Evolutionary conservation across 2,113 vertebrate genomes (phyloP).

Genomic region (Isichthys henryi): DNA sequence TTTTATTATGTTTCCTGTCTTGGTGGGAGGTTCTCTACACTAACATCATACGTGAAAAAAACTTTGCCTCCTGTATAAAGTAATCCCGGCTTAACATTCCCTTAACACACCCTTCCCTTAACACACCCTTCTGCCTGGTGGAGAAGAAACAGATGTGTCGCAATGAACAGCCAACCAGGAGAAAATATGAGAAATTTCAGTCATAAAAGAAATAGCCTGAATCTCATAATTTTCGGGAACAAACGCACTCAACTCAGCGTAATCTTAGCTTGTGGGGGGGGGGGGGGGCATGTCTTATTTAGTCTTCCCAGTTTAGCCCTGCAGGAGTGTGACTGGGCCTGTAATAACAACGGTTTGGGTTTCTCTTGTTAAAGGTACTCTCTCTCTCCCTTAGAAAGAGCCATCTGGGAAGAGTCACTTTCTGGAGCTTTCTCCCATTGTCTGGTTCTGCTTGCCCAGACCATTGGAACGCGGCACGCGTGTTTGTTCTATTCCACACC

Average conservation of each 20-base stretch:
- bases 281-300: background rate
- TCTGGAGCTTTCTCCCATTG: background rate
- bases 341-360: slow-evolving; percentile 33
- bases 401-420: background rate
- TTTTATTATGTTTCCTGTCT: background rate
- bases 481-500: background rate
- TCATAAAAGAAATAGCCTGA: background rate
- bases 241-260: background rate
- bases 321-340: slow-evolving; percentile 28
- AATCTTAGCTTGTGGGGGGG: background rate
- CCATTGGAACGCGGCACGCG: background rate
- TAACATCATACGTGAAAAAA: slow-evolving; percentile 49
- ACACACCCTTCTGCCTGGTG: too few species aligned
- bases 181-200: background rate
- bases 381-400: background rate
- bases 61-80: slow-evolving; percentile 50
- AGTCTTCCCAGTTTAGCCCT: background rate
- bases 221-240: background rate
- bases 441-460: slow-evolving; percentile 7
- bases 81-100: slow-evolving; percentile 42
- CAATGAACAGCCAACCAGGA: background rate
- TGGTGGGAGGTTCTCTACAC: slow-evolving; percentile 26
- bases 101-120: slow-evolving; percentile 21
- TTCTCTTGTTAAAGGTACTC: background rate
- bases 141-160: background rate